phyloP scores from a whole-genome alignment of 2,797 vertebrate genomes.

The Malacoraja senta region DNA sequence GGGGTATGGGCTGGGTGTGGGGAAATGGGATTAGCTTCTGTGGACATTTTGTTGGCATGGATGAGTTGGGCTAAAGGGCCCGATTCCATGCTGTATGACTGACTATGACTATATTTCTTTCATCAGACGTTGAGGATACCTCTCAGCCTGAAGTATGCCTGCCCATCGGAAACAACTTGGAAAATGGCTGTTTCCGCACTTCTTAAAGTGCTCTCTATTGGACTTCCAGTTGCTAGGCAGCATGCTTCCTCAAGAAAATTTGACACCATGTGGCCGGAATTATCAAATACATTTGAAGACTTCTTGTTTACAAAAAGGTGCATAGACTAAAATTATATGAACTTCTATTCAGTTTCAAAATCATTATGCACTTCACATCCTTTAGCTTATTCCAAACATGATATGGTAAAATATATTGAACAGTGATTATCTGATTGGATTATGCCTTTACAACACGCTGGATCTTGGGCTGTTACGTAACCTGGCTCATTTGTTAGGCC shows the following conservation, averaged over 20 bases:
- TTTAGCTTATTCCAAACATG: background rate
- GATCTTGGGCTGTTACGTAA: background rate
- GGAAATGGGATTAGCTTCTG: no score
- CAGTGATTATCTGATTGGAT: background rate
- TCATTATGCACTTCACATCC: background rate
- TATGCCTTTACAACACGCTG: background rate
- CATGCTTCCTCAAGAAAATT: slow-evolving; percentile 91
- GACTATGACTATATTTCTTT: slow-evolving; percentile 28
- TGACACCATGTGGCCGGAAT: slow-evolving; percentile 94
- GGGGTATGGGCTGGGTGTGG: no score
- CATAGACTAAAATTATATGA: background rate
- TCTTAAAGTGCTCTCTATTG: slow-evolving; percentile 88
- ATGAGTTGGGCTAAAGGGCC: no score
- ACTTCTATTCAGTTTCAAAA: background rate
- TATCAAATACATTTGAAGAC: slow-evolving; percentile 88
- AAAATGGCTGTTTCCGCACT: slow-evolving; percentile 89
- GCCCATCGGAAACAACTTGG: slow-evolving; percentile 97
- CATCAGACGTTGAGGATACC: slow-evolving; percentile 82
- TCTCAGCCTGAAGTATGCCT: slow-evolving; percentile 88
- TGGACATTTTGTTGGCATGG: no score
- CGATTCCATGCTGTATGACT: no score
- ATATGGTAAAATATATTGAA: background rate
- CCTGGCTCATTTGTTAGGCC: background rate
- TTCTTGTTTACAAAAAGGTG: slow-evolving; percentile 98
- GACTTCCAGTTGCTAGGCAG: slow-evolving; percentile 90